Percentiles rank a stretch among this genome's conserved stretches.
Conservation (phyloP, 1,140 invertebrate species). For the Pemphigus obesinymphae region DNA sequence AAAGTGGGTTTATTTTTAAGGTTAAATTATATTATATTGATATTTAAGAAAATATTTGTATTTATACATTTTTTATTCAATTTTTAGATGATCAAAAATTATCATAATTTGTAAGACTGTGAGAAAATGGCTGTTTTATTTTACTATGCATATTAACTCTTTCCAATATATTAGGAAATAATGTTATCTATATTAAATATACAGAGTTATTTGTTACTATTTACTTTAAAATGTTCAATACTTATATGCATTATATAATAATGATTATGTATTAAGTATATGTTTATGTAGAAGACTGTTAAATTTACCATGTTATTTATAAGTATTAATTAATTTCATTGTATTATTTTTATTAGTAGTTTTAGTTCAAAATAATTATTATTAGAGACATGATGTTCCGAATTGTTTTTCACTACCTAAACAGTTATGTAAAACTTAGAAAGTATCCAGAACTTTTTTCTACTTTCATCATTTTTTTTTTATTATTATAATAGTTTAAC, state of each 20-base stretch:
- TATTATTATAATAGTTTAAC: no score
- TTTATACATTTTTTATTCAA: not conserved
- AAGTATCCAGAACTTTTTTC: no score
- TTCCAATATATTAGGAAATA: not conserved
- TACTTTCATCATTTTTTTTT: no score
- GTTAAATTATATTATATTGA: no score
- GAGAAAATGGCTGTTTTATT: not conserved
- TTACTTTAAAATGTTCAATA: no score
- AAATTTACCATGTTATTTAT: not conserved
- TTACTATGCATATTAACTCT: not conserved
- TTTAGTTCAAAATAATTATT: not conserved
- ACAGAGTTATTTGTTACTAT: not conserved
- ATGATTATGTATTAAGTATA: not conserved
- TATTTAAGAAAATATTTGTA: no score
- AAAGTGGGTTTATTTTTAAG: no score
- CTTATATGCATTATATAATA: not conserved
- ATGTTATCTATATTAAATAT: not conserved
- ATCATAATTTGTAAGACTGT: constrained; percentile 4
- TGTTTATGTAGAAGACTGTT: constrained; percentile 6
- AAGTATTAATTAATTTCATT: not conserved
- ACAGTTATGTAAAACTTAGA: no score
- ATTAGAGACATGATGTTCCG: not conserved
- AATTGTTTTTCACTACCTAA: no score
- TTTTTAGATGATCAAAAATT: not conserved
- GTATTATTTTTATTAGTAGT: not conserved